Evolutionary conservation across 2,797 vertebrate species (phyloP).

Genomic region (Onychomys leucogaster): DNA sequence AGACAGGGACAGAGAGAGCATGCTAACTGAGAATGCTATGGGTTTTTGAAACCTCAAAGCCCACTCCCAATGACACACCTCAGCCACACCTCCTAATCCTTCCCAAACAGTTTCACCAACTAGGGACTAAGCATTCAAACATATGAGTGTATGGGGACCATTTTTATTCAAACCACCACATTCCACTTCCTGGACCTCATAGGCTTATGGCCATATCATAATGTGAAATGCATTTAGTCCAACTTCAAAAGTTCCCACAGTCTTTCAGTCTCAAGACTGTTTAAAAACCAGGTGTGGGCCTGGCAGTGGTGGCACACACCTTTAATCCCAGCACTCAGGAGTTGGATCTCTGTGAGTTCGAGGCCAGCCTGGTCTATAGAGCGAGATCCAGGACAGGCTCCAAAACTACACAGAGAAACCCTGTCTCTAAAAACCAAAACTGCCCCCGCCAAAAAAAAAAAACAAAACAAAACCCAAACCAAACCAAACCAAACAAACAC

Average conservation of each 20-base stretch:
- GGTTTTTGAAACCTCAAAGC: neutral
- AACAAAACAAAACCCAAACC: too few relatives aligned
- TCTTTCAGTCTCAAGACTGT: neutral
- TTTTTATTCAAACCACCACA: neutral
- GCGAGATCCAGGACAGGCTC: too few relatives aligned
- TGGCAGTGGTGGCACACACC: too few relatives aligned
- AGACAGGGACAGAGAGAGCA: neutral
- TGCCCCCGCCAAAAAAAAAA: too few relatives aligned
- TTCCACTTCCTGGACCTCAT: neutral
- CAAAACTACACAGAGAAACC: too few relatives aligned
- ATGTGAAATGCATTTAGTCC: neutral
- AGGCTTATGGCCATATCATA: neutral
- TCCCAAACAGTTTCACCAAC: neutral
- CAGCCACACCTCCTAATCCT: neutral
- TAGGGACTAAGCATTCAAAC: neutral
- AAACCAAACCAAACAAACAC: too few relatives aligned
- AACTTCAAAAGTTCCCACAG: neutral
- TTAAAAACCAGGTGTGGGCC: neutral
- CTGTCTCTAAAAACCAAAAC: too few relatives aligned
- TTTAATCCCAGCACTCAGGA: neutral
- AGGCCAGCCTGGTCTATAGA: too few relatives aligned
- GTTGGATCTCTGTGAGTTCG: too few relatives aligned
- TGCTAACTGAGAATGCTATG: neutral
- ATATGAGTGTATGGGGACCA: neutral
- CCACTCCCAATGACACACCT: too few relatives aligned